Percentiles rank a stretch among this genome's conserved stretches.
Conservation (phyloP, 2,888 invertebrate genomes). For the Sarcophaga rosellei region DNA sequence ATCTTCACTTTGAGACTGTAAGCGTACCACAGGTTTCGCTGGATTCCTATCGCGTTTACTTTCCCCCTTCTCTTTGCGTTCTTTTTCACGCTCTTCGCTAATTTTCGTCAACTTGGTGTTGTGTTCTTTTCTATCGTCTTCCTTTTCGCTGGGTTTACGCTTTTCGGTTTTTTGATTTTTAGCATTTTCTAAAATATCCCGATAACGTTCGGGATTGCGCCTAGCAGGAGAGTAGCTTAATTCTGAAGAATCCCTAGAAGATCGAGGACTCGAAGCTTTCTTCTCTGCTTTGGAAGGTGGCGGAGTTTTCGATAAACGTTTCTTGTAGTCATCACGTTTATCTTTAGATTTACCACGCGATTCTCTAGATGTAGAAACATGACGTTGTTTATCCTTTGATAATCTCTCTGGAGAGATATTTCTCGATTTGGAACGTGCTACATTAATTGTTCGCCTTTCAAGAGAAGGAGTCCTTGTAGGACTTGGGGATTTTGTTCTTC, state of each 20-base stretch:
- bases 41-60: conserved; percentile 66
- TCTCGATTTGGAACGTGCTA: conserved; percentile 24
- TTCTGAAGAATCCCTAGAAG: conserved; percentile 81
- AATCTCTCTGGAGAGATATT: conserved; percentile 22
- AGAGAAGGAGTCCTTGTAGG: conserved; percentile 40
- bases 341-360: conserved; percentile 32
- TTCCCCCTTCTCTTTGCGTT: conserved; percentile 65
- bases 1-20: conserved; percentile 84
- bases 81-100: conserved; percentile 70
- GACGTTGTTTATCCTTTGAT: conserved; percentile 11
- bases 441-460: not conserved
- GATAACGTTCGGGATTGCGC: conserved; percentile 86
- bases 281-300: conserved; percentile 39
- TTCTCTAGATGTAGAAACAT: conserved; percentile 35
- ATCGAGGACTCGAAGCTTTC: conserved; percentile 66
- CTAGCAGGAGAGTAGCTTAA: conserved; percentile 87
- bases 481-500: conserved; percentile 41
- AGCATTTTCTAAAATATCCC: conserved; percentile 83
- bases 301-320: conserved; percentile 32
- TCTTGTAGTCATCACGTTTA: conserved; percentile 3
- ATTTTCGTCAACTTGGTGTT: conserved; percentile 34
- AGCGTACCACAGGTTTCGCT: conserved; percentile 83
- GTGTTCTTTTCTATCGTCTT: conserved; percentile 18
- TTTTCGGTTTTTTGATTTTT: conserved; percentile 81
- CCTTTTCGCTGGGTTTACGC: conserved; percentile 33